These are phyloP conservation scores for Agonum fuliginosum DNA, from an alignment of 2,888 invertebrate species.

Conservation along the genomic window DNA sequence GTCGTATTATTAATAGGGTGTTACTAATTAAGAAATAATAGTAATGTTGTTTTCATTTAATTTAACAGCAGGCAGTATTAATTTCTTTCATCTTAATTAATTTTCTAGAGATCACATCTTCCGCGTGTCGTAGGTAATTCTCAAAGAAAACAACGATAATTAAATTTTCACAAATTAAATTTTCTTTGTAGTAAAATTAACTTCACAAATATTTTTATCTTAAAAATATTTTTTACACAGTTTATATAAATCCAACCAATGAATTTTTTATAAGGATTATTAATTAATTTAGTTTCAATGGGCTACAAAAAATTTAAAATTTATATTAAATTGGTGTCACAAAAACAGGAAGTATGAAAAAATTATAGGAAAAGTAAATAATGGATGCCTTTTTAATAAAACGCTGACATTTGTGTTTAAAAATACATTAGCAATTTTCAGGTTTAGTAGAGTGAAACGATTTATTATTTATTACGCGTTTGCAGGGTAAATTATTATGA, in stretches of 20 bases:
- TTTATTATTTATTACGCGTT: constrained; percentile 17
- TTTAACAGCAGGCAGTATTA: background rate
- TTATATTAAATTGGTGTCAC: constrained; percentile 10
- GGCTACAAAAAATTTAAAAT: background rate
- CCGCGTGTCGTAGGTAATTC: background rate
- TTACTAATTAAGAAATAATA: background rate
- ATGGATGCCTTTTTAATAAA: constrained; percentile 28
- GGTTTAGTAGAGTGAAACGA: background rate
- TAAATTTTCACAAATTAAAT: background rate
- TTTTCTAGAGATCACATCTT: background rate
- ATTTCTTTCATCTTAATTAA: constrained; percentile 8
- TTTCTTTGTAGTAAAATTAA: background rate
- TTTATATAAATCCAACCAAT: no score
- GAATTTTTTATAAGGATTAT: background rate
- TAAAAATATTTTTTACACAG: background rate
- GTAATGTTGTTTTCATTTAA: background rate
- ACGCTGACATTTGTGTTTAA: constrained; percentile 7
- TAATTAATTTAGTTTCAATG: constrained; percentile 11
- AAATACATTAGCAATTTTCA: constrained; percentile 5
- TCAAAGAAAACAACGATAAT: background rate
- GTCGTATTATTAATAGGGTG: no score
- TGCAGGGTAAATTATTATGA: background rate
- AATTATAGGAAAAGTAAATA: constrained; percentile 9
- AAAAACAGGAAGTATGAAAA: constrained; percentile 2
- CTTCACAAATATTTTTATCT: background rate